Conservation (phyloP, 92 coral and sea anemone species). For the Porites rus region DNA sequence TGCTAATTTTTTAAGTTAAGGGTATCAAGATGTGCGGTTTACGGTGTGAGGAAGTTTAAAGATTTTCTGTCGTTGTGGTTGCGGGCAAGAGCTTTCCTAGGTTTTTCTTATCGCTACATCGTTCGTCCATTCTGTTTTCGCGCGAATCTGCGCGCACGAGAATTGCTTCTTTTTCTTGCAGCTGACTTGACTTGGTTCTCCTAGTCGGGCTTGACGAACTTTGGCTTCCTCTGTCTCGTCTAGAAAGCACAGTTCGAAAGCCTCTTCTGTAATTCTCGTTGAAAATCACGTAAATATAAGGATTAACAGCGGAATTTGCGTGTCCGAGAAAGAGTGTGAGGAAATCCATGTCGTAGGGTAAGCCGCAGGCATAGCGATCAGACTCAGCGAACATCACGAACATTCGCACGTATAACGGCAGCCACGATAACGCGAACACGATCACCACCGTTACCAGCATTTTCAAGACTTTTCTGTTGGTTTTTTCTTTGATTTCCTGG, state of each 20-base stretch:
- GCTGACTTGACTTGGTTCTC: conserved; percentile 25
- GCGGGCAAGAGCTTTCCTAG: conserved; percentile 1
- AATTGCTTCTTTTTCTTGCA: conserved; percentile 26
- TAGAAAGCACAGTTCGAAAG: conserved; percentile 51
- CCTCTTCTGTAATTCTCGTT: conserved; percentile 83
- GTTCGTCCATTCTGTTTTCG: not conserved
- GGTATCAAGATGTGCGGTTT: not conserved
- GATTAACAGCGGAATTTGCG: conserved; percentile 81
- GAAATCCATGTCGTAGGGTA: conserved; percentile 81
- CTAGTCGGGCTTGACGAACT: conserved; percentile 19
- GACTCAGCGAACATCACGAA: conserved; percentile 69
- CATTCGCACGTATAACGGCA: conserved; percentile 83
- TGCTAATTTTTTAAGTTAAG: not conserved
- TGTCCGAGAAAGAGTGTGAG: conserved; percentile 76
- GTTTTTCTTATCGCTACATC: not conserved
- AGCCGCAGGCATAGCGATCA: conserved; percentile 64
- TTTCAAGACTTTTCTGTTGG: conserved; percentile 73
- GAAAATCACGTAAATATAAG: conserved; percentile 79
- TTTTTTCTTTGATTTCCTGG: conserved; percentile 59
- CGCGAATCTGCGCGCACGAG: not conserved
- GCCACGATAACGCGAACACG: conserved; percentile 86
- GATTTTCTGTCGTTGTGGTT: conserved; percentile 29
- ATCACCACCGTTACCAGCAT: conserved; percentile 82
- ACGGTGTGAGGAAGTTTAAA: not conserved
- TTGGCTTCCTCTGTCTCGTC: conserved; percentile 16